A percentile compares a stretch with the other conserved stretches of the same genome.
These are phyloP conservation scores for Exocentrus adspersus DNA, from an alignment of 2,888 invertebrate genomes.

Conservation along the genomic window DNA sequence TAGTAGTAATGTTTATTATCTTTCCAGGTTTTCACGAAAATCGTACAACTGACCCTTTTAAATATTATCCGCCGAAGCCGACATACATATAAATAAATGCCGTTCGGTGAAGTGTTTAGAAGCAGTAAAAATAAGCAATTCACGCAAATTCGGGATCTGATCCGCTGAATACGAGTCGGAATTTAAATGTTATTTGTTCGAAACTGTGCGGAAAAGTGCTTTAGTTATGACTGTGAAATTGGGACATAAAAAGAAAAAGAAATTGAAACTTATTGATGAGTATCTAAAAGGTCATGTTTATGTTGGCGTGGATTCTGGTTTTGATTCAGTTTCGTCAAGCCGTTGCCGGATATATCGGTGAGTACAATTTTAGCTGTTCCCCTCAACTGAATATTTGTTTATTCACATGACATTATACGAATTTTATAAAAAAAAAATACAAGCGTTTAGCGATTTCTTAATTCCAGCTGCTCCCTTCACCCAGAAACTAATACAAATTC, in stretches of 20 bases:
- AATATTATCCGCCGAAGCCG: conserved; percentile 14
- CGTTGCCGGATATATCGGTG: conserved; percentile 48
- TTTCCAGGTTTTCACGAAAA: conserved; percentile 13
- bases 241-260: conserved; percentile 41
- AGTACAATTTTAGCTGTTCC: conserved; percentile 19
- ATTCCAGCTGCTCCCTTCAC: too few relatives aligned
- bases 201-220: conserved; percentile 36
- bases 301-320: conserved; percentile 43
- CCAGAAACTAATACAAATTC: too few relatives aligned
- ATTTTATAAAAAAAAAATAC: too few relatives aligned
- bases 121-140: conserved; percentile 38
- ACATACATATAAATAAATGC: conserved; percentile 25
- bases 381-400: neutral
- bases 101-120: conserved; percentile 18
- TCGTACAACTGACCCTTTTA: conserved; percentile 16
- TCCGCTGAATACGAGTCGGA: conserved; percentile 8
- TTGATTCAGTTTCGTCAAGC: conserved; percentile 41
- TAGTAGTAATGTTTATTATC: neutral
- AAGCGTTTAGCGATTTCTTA: too few relatives aligned
- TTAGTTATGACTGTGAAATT: conserved; percentile 49
- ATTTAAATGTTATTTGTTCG: conserved; percentile 37
- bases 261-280: conserved; percentile 28
- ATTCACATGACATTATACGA: too few relatives aligned
- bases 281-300: conserved; percentile 43
- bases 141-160: conserved; percentile 31